These are phyloP conservation scores for Uropsilus gracilis DNA, from an alignment of 2,113 vertebrate genomes.

Conservation along the genomic window DNA sequence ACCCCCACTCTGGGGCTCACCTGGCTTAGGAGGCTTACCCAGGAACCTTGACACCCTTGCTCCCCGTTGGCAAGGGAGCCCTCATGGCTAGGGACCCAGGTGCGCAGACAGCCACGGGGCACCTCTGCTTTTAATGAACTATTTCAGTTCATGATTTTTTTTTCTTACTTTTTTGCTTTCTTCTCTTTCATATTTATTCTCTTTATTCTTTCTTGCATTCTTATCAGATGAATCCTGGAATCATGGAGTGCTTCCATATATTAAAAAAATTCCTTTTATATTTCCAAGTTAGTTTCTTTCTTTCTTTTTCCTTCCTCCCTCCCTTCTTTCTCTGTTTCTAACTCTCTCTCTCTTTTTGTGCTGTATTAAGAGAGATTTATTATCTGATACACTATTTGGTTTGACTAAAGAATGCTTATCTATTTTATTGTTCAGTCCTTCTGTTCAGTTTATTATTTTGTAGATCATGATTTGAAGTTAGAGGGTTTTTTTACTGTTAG, in stretches of 20 bases:
- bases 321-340: no score
- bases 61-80: no score
- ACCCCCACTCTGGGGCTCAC: no score
- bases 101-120: no score
- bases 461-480: background rate
- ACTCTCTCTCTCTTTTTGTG: background rate
- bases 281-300: background rate
- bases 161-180: no score
- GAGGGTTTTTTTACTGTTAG: background rate
- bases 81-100: no score
- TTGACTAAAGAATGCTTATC: background rate
- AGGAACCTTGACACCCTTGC: no score
- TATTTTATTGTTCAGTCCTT: background rate
- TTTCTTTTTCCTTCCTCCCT: background rate
- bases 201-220: background rate
- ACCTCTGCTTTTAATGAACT: no score
- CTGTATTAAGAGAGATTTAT: background rate
- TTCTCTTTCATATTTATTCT: no score
- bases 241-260: background rate
- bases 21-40: no score
- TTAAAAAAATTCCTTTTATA: background rate
- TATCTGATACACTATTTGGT: background rate
- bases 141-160: no score
- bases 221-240: background rate
- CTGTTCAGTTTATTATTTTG: conserved; percentile 14